A percentile compares a stretch with the other conserved stretches of the same genome.
These are phyloP conservation scores for Mareca strepera DNA, from an alignment of 2,797 vertebrate species.

Conservation along the genomic window DNA sequence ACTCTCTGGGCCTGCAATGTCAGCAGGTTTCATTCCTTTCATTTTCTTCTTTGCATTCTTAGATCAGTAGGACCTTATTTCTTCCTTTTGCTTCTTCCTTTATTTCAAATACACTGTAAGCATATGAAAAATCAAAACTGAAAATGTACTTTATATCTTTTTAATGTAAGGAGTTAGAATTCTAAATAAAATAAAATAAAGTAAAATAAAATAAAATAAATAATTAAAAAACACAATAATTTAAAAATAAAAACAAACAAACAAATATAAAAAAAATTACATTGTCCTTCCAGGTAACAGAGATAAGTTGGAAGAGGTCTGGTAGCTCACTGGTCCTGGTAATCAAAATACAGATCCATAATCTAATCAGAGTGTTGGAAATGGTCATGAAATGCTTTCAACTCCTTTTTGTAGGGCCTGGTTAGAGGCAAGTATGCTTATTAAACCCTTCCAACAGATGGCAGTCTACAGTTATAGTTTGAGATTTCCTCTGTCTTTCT, in stretches of 20 bases:
- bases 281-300: neutral
- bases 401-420: neutral
- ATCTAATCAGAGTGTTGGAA: neutral
- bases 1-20: neutral
- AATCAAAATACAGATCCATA: neutral
- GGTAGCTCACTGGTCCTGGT: neutral
- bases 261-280: too few relatives aligned
- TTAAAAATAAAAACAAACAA: too few relatives aligned
- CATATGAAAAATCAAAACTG: neutral
- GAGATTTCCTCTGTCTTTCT: neutral
- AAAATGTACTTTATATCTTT: neutral
- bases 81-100: neutral
- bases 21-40: neutral
- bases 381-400: neutral
- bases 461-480: slow-evolving; percentile 45
- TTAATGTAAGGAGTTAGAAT: neutral
- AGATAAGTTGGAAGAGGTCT: neutral
- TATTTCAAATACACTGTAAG: neutral
- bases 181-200: neutral
- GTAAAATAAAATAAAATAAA: too few relatives aligned
- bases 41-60: neutral
- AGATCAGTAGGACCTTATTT: neutral
- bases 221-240: too few relatives aligned
- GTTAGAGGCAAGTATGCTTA: neutral
- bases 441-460: slow-evolving; percentile 60